Percentiles rank a stretch among this genome's conserved stretches.
These are phyloP conservation scores for Zhuqinia jingwanae DNA, from an alignment of 2,888 invertebrate species.

Conservation along the genomic window DNA sequence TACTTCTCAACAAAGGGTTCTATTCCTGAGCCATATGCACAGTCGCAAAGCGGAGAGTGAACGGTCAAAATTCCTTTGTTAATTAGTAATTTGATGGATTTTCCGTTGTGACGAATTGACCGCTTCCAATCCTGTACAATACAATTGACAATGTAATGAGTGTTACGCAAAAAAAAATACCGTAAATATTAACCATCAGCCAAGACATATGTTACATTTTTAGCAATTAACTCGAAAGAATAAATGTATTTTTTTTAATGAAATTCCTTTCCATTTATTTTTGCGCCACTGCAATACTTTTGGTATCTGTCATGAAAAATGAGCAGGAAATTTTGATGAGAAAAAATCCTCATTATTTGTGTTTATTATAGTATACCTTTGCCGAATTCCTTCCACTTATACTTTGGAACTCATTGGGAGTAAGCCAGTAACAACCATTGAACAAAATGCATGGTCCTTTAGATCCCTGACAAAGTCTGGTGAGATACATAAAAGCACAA, in stretches of 20 bases:
- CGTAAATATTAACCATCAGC: conserved; percentile 16
- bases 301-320: too few species aligned
- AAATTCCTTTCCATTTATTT: too few species aligned
- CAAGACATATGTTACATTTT: background rate
- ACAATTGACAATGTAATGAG: background rate
- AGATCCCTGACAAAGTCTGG: conserved; percentile 81
- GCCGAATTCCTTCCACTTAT: conserved; percentile 82
- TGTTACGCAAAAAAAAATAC: conserved; percentile 32
- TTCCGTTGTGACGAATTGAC: conserved; percentile 82
- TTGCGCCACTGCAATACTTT: too few species aligned
- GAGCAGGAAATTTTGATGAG: too few species aligned
- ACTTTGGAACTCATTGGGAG: conserved; percentile 82
- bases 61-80: conserved; percentile 81
- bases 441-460: conserved; percentile 82
- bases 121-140: conserved; percentile 78
- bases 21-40: conserved; percentile 77
- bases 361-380: conserved; percentile 79
- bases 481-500: conserved; percentile 80
- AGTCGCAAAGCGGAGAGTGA: conserved; percentile 81
- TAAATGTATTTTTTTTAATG: too few species aligned
- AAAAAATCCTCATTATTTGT: too few species aligned
- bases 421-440: conserved; percentile 81
- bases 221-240: conserved; percentile 10
- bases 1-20: conserved; percentile 70
- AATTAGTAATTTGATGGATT: conserved; percentile 82